Evolutionary conservation across 2,888 invertebrate genomes (phyloP).

Genomic region (Drosophila bunnanda): DNA sequence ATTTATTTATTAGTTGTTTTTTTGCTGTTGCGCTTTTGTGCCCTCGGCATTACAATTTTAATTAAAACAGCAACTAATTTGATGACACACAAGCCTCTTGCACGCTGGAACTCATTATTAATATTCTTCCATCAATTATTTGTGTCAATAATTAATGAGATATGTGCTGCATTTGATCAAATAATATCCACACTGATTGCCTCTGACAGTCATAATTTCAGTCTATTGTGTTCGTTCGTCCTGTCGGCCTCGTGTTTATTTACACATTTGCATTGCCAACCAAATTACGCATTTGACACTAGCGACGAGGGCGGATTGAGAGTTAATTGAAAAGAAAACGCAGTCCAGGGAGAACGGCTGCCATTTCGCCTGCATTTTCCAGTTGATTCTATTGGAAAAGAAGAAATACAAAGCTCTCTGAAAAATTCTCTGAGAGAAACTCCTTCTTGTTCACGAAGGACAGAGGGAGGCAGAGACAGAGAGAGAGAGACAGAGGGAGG

Average conservation of each 20-base stretch:
- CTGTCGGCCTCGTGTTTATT: constrained; percentile 4
- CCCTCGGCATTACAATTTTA: constrained; percentile 27
- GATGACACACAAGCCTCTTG: neutral
- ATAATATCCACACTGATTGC: constrained; percentile 16
- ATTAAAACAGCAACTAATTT: constrained; percentile 36
- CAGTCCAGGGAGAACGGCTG: neutral
- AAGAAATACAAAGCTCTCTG: neutral
- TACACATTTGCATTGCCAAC: constrained; percentile 10
- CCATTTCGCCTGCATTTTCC: neutral
- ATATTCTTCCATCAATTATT: constrained; percentile 35
- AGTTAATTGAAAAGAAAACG: neutral
- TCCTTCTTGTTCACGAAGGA: too few relatives aligned
- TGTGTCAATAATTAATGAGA: constrained; percentile 46
- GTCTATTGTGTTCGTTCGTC: constrained; percentile 15
- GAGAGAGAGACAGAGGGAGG: too few relatives aligned
- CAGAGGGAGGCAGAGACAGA: too few relatives aligned
- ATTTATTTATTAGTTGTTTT: neutral
- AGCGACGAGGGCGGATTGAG: neutral
- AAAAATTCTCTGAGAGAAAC: too few relatives aligned
- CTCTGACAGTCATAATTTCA: constrained; percentile 17
- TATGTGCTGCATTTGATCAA: constrained; percentile 29
- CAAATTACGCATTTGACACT: neutral
- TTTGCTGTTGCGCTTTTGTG: neutral
- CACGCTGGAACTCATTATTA: constrained; percentile 18
- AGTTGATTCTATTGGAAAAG: neutral